Percentiles rank a stretch among this genome's conserved stretches.
These are phyloP conservation scores for Callocephalon fimbriatum DNA, from an alignment of 2,113 vertebrate species.

Conservation along the genomic window DNA sequence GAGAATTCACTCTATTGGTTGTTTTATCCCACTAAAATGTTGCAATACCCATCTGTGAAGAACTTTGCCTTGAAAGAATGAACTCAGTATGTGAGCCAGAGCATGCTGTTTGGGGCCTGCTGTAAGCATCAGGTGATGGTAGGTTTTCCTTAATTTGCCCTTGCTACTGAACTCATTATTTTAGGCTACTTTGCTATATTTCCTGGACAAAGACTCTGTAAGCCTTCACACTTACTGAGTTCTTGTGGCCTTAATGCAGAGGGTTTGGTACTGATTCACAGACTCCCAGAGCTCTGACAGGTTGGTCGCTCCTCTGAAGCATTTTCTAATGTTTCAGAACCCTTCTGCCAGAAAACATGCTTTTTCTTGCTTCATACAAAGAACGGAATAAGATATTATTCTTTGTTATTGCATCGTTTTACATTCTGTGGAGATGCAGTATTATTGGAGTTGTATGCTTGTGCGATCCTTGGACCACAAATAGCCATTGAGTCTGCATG, in stretches of 20 bases:
- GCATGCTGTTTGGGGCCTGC: not conserved
- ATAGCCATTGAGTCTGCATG: not conserved
- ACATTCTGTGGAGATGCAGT: not conserved
- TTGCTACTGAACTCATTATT: not conserved
- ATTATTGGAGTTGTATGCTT: not conserved
- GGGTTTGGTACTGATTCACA: not conserved
- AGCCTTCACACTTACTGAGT: not conserved
- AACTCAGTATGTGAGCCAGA: not conserved
- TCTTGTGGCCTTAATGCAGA: not conserved
- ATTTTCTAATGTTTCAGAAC: not conserved
- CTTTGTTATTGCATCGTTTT: not conserved
- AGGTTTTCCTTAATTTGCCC: not conserved
- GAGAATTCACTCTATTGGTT: not conserved
- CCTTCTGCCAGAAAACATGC: not conserved
- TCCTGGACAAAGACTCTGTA: not conserved
- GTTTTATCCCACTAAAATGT: not conserved
- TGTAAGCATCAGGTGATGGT: not conserved
- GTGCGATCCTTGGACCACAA: not conserved
- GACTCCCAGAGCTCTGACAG: not conserved
- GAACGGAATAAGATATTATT: not conserved
- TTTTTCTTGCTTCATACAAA: not conserved
- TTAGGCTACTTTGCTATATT: not conserved
- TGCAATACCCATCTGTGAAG: not conserved
- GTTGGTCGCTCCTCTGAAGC: not conserved
- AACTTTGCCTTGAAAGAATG: not conserved